Conservation (phyloP, 2,113 vertebrate species). For the Heliornis fulica region DNA sequence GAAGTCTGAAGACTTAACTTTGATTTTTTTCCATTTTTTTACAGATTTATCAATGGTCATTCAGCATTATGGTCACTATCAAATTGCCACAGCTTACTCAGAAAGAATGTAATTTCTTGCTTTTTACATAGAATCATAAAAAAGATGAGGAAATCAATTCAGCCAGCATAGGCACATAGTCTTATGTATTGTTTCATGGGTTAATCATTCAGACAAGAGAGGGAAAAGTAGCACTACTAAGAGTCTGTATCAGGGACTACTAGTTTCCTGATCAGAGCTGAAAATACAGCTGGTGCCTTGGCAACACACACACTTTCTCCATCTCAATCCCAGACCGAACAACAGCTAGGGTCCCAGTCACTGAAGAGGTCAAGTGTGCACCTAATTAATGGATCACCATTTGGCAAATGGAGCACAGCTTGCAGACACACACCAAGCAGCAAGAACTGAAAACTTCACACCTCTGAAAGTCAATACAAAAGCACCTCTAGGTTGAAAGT, state of each 20-base stretch:
- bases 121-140: neutral
- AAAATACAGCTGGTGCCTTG: neutral
- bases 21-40: neutral
- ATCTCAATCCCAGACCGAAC: neutral
- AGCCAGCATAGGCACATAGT: neutral
- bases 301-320: neutral
- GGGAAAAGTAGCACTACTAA: neutral
- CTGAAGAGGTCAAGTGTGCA: neutral
- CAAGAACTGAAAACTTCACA: neutral
- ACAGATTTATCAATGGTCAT: neutral
- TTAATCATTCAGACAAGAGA: neutral
- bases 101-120: neutral
- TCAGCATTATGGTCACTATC: neutral
- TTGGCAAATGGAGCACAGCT: fast-evolving
- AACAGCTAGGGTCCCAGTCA: neutral
- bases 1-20: neutral
- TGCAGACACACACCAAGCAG: neutral
- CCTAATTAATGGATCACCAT: neutral
- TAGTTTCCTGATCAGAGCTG: neutral
- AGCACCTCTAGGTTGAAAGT: neutral
- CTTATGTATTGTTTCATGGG: neutral
- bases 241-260: fast-evolving
- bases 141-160: neutral
- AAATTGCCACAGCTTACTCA: neutral
- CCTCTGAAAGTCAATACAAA: neutral